Percentiles rank a stretch among this genome's conserved stretches.
Evolutionary conservation across 2,797 vertebrate genomes (phyloP).

Genomic region (Phoxinus dragarum): DNA sequence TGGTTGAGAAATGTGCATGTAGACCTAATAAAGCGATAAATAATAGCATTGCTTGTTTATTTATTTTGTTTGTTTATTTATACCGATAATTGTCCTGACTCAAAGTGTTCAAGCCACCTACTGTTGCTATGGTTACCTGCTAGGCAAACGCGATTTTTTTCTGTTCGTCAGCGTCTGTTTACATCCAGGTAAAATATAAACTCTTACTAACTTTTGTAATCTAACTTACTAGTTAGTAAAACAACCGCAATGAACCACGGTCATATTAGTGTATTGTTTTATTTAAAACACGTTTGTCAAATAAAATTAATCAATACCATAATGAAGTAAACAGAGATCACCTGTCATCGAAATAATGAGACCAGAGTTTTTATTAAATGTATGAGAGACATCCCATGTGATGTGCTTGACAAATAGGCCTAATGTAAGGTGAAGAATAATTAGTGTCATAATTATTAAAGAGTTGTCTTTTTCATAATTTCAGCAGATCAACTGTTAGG

Average conservation of each 20-base stretch:
- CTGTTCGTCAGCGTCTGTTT: background rate
- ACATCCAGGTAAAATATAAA: background rate
- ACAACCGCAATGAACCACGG: background rate
- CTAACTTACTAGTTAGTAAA: background rate
- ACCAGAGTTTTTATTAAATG: background rate
- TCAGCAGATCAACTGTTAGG: background rate
- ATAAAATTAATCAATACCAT: background rate
- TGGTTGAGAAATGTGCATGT: background rate
- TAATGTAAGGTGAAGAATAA: background rate
- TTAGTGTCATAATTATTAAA: background rate
- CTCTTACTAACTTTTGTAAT: background rate
- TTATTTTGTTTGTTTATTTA: background rate
- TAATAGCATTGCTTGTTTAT: background rate
- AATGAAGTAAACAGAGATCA: background rate
- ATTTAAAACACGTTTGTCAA: background rate
- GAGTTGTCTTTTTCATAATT: background rate
- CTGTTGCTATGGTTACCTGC: slow-evolving; percentile 34
- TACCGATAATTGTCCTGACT: background rate
- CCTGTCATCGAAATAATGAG: background rate
- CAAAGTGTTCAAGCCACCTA: background rate
- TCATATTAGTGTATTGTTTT: too few species aligned
- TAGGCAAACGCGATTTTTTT: background rate
- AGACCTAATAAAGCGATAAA: background rate
- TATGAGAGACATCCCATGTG: background rate
- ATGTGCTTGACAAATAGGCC: background rate